A percentile compares a stretch with the other conserved stretches of the same genome.
Evolutionary conservation across 2,888 invertebrate genomes (phyloP).

Genomic region (Lymantria monacha): DNA sequence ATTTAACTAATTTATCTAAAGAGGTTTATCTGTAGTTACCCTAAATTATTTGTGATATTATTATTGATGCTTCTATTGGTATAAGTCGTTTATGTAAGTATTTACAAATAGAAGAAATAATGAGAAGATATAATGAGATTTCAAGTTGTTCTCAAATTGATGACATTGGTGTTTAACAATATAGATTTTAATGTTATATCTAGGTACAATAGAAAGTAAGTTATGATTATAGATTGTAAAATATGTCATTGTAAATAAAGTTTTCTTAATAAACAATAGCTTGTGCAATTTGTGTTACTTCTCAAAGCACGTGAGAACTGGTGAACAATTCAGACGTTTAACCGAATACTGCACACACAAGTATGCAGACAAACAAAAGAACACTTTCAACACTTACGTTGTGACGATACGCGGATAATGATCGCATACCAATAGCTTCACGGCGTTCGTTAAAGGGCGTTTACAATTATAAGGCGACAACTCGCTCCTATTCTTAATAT

Average conservation of each 20-base stretch:
- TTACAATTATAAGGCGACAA: too few relatives aligned
- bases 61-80: slow-evolving; percentile 53
- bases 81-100: slow-evolving; percentile 28
- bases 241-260: slow-evolving; percentile 80
- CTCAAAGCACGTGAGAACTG: slow-evolving; percentile 56
- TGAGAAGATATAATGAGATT: slow-evolving; percentile 1
- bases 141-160: slow-evolving; percentile 19
- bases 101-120: slow-evolving; percentile 14
- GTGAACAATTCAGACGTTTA: slow-evolving; percentile 44
- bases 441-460: background rate
- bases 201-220: slow-evolving; percentile 62
- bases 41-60: slow-evolving; percentile 80
- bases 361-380: slow-evolving; percentile 33
- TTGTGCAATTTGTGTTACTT: slow-evolving; percentile 56
- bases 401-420: slow-evolving; percentile 23
- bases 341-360: slow-evolving; percentile 29
- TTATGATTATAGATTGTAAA: slow-evolving; percentile 72
- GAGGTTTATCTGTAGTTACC: slow-evolving; percentile 72
- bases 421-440: slow-evolving; percentile 16
- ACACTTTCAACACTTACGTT: slow-evolving; percentile 33
- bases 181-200: slow-evolving; percentile 43
- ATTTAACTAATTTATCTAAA: slow-evolving; percentile 39
- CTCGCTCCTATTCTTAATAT: too few relatives aligned
- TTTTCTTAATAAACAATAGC: slow-evolving; percentile 64
- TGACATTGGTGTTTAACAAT: slow-evolving; percentile 41